Base-by-base conservation (phyloP, 2,888 invertebrate genomes). In the Brenthis hecate region DNA sequence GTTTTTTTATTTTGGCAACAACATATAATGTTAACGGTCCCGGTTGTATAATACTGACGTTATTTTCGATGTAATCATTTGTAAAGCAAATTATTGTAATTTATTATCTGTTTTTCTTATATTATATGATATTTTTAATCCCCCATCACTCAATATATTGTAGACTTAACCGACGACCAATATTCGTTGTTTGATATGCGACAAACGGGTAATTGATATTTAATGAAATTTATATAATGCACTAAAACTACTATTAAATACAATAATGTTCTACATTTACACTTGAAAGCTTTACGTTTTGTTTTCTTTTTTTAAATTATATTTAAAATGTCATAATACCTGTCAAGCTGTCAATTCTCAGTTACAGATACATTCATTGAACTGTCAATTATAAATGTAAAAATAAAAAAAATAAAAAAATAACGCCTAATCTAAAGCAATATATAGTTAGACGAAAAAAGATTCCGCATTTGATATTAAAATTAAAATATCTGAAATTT, bases 131-230 rank as follows among this genome's bases (percentile, higher is more conserved):
- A 53, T 19, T 51, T 61, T 32, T 13, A 5, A 16, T 43, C 19
- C 19, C 1, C 19, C 13, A 36, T 62, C 36, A n/a, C 14, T 43
- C 36, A n/a, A 19, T 43, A 19, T 32, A 13, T 50, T 50, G 13
- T 50, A 23, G 53, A 36, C 23, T 53, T 62, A 54, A 23, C 19
- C 19, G 53, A 23, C n/a, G 58, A 23, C 48, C 48, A 23, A 23
- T 16, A 32, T 50, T 51, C 19, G 62, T 62, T 62, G 19, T 62
- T 43, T 13, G 43, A 53, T 51, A 48, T n/a, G 28, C 14, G 36
- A 81, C 76, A 78, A 79, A 84, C 85, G 82, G 84, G 84, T 87
- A 77, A 75, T 78, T 72, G 81, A 80, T 87, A 85, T 83, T 85
- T 85, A 85, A 80, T 80, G 72, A 65, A 71, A 71, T 28, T 53